A percentile compares a stretch with the other conserved stretches of the same genome.
phyloP scores from a whole-genome alignment of 2,888 invertebrate genomes.

The Glyphotaelius pellucidus region DNA sequence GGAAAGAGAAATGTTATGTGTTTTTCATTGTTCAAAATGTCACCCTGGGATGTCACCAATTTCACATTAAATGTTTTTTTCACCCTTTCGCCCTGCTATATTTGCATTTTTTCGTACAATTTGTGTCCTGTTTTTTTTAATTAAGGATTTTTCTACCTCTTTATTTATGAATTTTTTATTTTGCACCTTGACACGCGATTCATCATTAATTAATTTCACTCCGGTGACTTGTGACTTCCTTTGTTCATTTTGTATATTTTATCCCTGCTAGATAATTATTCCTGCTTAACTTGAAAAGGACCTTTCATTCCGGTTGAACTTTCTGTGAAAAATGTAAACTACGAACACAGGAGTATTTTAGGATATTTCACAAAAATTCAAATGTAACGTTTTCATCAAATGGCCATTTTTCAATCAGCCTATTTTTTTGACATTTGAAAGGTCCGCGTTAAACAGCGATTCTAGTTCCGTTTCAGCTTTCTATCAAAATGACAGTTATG shows the following conservation, averaged over 20 bases:
- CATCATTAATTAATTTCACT: not conserved
- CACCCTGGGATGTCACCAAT: not conserved
- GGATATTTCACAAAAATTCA: too few relatives aligned
- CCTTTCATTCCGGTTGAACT: not conserved
- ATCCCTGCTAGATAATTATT: not conserved
- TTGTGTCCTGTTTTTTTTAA: not conserved
- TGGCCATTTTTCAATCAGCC: too few relatives aligned
- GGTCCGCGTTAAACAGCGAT: too few relatives aligned
- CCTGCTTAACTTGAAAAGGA: not conserved
- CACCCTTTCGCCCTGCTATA: not conserved
- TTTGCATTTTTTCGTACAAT: not conserved
- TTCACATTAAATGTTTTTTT: not conserved
- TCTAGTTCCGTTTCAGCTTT: too few relatives aligned
- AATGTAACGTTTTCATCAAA: too few relatives aligned
- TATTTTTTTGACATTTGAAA: too few relatives aligned
- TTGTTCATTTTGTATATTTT: not conserved
- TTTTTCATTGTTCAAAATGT: not conserved
- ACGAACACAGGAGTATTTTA: not conserved
- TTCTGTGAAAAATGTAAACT: not conserved
- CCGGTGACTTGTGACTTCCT: not conserved
- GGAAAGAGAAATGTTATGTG: not conserved
- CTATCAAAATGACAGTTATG: too few relatives aligned
- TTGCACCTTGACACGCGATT: not conserved
- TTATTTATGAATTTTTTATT: not conserved
- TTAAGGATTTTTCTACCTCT: not conserved